Evolutionary conservation across 2,113 vertebrate species (phyloP), one percentile per base, ranked within the genome.

Genomic region (Axis porcinus): DNA sequence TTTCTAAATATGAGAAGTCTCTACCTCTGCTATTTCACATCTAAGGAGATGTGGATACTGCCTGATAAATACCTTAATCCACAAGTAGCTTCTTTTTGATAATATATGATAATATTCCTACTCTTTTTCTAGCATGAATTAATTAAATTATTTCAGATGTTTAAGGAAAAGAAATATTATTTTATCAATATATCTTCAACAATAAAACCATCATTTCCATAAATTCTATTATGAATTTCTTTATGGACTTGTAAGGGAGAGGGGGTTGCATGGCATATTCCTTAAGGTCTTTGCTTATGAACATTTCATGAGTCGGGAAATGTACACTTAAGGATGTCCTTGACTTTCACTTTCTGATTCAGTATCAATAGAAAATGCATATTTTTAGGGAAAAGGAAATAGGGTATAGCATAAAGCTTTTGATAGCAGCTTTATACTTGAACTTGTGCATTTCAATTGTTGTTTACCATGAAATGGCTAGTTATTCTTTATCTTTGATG

Each of bases 331-430:
- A 76, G n/a, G 64, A 85, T 84, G 30, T 45, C 60, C 30, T 95
- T 95, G 58, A 12, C 5, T 97, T 95, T 96, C 23, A 70, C 67
- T 89, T 93, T 92, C 43, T 78, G 47, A 82, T 21, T 89, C 40
- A 86, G 9, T 58, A 86, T 92, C 58, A 93, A 50, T 88, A 95
- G 47, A 28, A 83, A 83, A 62, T 60, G 17, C 54, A 27, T 87
- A 54, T 91, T 76, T 64, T 93, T 95, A 90, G 62, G 60, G 28
- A 86, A 93, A 81, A 52, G 16, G 11, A 54, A 76, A 64, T 11
- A 54, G 23, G 50, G 10, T 60, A 16, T 86, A 70, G 86, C 13
- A n/a, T 64, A 86, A 86, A 90, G 47, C 74, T 82, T 90, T 89
- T 45, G 40, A 50, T 57, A 83, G 55, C 89, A n/a, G 9, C 15